Evolutionary conservation across 2,113 vertebrate species (phyloP), one percentile per base, ranked within the genome.

Genomic region (Cynoglossus semilaevis): DNA sequence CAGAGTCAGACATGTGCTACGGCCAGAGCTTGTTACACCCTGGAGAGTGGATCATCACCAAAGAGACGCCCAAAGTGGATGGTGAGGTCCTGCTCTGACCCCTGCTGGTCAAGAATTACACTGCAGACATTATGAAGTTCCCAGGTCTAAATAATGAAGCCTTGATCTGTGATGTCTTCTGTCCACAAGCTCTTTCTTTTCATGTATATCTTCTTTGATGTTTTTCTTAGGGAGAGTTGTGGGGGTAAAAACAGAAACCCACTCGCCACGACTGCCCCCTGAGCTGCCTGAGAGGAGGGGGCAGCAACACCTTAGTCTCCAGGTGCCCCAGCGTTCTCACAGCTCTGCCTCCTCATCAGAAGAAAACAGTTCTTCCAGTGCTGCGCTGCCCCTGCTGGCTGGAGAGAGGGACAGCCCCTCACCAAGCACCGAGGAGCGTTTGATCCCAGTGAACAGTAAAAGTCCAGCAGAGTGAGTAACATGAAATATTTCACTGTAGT

Each of bases 11-110:
- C 74, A 96, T 98, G 94, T 94, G 92, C 82, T 99, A 98, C 8
- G 97, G 97, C 16, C 96, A 97, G 66, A 98, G 96, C 40, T 79
- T 99, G 72, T 89, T 99, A 10, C 94, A 95, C 38, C 95, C 97
- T 13, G 93, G 91, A 63, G 95, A 98, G 86, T 95, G 94, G 93
- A 97, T 98, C 60, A 88, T 95, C 72, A 94, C 92, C 3, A 98
- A 96, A 82, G 97, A 98, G 69, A 87, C 85, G 1, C 93, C 93
- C 15, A 96, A 93, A 75, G 78, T 90, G 52, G 96, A 99, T 5
- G 94, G 97, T 99, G 91, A 17, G 60, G 11, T 52, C 63, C 58
- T 37, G 29, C 10, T 29, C 4, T 65, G 19, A 51, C 22, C 22
- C 22, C 6, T 29, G 6, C 6, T 29, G 2, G 22, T 29, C 22